Percentiles rank a stretch among this genome's conserved stretches.
Conservation (phyloP, 2,797 vertebrate genomes). For the Darevskia mixta region DNA sequence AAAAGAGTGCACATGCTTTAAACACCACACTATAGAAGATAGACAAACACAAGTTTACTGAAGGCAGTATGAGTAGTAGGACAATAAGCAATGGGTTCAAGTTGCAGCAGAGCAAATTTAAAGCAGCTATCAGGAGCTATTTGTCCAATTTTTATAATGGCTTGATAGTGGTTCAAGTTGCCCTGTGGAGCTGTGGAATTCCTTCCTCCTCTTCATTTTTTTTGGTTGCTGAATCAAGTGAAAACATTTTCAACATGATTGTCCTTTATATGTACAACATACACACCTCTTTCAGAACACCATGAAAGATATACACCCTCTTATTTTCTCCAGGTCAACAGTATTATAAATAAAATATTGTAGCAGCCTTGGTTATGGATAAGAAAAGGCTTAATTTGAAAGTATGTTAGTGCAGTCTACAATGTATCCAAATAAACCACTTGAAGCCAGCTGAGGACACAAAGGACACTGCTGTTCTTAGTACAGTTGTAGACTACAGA, state of each 20-base stretch:
- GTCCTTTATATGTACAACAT: conserved; percentile 11
- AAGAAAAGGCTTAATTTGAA: background rate
- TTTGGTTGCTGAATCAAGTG: background rate
- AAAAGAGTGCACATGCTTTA: background rate
- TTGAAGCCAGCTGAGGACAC: conserved; percentile 17
- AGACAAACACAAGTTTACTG: background rate
- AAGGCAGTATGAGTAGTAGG: background rate
- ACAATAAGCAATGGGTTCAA: background rate
- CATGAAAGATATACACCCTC: background rate
- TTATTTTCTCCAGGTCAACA: background rate
- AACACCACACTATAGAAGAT: background rate
- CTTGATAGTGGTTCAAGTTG: background rate
- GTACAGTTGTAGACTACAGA: conserved; percentile 1
- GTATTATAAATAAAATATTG: conserved; percentile 15
- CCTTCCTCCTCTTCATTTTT: background rate
- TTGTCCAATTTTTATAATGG: background rate
- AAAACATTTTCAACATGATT: conserved; percentile 3
- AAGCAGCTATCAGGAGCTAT: background rate
- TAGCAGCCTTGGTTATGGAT: conserved; percentile 10
- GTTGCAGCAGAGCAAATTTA: background rate
- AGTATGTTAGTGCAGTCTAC: conserved; percentile 18
- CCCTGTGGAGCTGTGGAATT: background rate
- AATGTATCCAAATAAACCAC: background rate
- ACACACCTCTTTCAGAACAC: background rate
- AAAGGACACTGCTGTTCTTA: conserved; percentile 41